Evolutionary conservation across 2,113 vertebrate genomes (phyloP), one percentile per base, ranked within the genome.

Genomic region (Azemiops feae): DNA sequence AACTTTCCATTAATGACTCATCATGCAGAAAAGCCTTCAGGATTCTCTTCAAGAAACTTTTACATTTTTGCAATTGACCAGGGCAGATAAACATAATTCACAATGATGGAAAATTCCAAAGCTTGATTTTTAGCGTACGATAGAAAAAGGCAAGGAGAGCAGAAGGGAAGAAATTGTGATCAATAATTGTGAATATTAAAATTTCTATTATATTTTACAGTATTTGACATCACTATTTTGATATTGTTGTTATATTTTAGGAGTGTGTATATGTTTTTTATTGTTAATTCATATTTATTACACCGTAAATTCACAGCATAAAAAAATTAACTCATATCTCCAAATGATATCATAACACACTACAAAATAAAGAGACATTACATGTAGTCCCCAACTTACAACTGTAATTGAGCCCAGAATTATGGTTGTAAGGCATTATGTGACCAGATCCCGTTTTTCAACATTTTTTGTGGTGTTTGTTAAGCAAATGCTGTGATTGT

Each of bases 121-220:
- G 87, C n/a, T 91, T 92, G 5, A 94, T 92, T 92, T 34, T 25
- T 92, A 95, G 93, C 3, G 22, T 22, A n/a, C 11, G n/a, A 64
- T 53, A 27, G 11, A 94, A 50, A 27, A 92, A 90, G 89, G 87
- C 4, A 20, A 27, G 8, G 91, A 93, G 93, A 50, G 85, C 25
- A 93, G n/a, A 39, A 81, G 34, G 74, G 34, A 81, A 7, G 18
- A 81, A 39, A 81, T 22, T 39, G 74, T 81, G 74, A 22, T 43
- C 6, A 81, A 81, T 81, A 95, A 64, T 60, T 91, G 52, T 52
- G 74, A 93, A 94, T 92, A 94, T 92, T 74, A 94, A 64, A 92
- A 45, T 92, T 90, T 89, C 27, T 91, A n/a, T 87, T 95, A 50
- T 25, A 94, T 94, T 95, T 95, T 96, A 90, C 18, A 81, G 18